Evolutionary conservation across 1,140 invertebrate genomes (phyloP).

Genomic region (Drosophila tsacasi): DNA sequence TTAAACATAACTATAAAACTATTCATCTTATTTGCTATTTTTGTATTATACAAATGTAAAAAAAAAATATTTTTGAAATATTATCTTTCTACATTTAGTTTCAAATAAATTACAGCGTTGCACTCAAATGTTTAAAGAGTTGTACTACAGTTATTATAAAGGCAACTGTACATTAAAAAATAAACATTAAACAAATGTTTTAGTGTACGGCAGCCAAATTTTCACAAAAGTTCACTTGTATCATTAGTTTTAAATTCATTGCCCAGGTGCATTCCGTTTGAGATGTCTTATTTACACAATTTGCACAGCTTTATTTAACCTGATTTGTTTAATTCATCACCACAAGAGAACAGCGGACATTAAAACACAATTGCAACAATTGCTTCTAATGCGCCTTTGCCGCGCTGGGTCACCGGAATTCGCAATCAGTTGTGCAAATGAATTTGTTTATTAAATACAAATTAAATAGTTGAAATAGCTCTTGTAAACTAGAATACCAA

Average conservation of each 20-base stretch:
- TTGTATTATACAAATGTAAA: too few species aligned
- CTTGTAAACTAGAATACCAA: background rate
- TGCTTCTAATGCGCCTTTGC: background rate
- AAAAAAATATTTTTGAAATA: too few species aligned
- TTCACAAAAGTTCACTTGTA: background rate
- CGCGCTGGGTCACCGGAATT: background rate
- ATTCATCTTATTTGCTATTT: too few species aligned
- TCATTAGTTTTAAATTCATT: background rate
- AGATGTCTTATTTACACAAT: background rate
- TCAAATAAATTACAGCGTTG: too few species aligned
- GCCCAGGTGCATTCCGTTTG: background rate
- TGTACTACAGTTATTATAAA: too few species aligned
- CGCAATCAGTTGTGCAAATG: background rate
- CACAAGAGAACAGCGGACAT: background rate
- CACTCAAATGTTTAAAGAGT: too few species aligned
- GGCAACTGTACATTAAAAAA: too few species aligned
- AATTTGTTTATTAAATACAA: background rate
- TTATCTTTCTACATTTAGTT: too few species aligned
- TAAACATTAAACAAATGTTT: background rate
- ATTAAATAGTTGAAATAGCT: background rate
- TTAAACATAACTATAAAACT: too few species aligned
- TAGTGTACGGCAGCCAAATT: background rate
- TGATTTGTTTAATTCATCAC: background rate
- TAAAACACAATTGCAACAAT: background rate
- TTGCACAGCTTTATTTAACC: background rate